phyloP scores from a whole-genome alignment of 2,113 vertebrate species.

The Oreotrochilus melanogaster region DNA sequence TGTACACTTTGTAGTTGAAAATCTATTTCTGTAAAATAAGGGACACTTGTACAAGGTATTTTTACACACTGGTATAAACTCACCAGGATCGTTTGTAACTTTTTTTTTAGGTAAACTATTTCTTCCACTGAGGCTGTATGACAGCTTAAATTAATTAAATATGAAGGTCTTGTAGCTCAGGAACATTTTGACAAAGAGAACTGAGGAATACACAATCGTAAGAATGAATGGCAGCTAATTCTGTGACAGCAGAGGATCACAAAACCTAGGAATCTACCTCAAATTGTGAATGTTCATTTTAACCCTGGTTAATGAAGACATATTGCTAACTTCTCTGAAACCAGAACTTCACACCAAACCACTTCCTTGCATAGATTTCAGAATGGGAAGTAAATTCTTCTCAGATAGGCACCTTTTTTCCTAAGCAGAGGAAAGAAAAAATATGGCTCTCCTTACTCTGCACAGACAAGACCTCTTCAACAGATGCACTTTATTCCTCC shows the following conservation, averaged over 20 bases:
- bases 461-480: not conserved
- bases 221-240: not conserved
- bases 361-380: not conserved
- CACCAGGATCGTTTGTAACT: fast-evolving
- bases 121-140: not conserved
- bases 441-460: fast-evolving
- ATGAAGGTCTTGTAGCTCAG: not conserved
- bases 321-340: not conserved
- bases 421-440: not conserved
- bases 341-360: not conserved
- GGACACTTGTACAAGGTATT: not conserved
- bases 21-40: not conserved
- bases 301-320: not conserved
- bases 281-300: not conserved
- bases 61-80: not conserved
- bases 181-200: not conserved
- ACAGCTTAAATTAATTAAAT: not conserved
- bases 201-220: not conserved
- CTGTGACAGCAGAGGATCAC: not conserved
- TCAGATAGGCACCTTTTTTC: fast-evolving
- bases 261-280: not conserved
- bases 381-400: not conserved
- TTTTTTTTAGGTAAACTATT: not conserved
- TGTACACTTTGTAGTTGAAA: not conserved
- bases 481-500: not conserved